These are phyloP conservation scores for Periphyllus acericola DNA, from an alignment of 2,888 invertebrate species.

Conservation along the genomic window DNA sequence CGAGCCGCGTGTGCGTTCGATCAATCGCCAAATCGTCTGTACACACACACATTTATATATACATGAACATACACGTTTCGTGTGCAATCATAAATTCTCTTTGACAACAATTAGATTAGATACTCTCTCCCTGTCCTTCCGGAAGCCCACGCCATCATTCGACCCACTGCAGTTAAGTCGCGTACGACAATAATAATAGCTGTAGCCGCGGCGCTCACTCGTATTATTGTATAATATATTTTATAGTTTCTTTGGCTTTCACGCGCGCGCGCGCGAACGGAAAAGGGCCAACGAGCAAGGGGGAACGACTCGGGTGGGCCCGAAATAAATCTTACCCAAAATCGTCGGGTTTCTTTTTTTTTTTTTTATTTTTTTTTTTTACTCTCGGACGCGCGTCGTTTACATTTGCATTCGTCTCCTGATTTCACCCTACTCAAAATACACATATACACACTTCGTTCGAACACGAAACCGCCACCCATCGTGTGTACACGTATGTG, in stretches of 20 bases:
- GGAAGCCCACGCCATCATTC: no score
- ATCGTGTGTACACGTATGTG: neutral
- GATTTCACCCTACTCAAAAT: neutral
- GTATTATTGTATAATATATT: no score
- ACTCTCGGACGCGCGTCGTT: neutral
- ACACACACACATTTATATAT: no score
- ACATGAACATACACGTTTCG: no score
- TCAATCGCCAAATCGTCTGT: no score
- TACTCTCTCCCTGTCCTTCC: neutral
- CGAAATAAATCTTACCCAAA: conserved; percentile 40
- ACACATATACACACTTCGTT: neutral
- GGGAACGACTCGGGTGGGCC: neutral
- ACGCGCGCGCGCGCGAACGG: neutral
- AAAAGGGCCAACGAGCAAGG: neutral
- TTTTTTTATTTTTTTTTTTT: conserved; percentile 8
- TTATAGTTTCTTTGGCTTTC: neutral
- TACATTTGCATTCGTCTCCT: conserved; percentile 46
- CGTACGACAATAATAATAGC: neutral
- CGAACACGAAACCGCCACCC: neutral
- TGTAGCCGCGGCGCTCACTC: neutral
- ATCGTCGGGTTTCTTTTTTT: neutral
- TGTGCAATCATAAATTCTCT: conserved; percentile 23
- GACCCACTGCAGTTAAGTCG: neutral
- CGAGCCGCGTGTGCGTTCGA: neutral
- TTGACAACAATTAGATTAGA: conserved; percentile 44